Conservation (phyloP, 2,113 vertebrate species). For the Alexandromys fortis region DNA sequence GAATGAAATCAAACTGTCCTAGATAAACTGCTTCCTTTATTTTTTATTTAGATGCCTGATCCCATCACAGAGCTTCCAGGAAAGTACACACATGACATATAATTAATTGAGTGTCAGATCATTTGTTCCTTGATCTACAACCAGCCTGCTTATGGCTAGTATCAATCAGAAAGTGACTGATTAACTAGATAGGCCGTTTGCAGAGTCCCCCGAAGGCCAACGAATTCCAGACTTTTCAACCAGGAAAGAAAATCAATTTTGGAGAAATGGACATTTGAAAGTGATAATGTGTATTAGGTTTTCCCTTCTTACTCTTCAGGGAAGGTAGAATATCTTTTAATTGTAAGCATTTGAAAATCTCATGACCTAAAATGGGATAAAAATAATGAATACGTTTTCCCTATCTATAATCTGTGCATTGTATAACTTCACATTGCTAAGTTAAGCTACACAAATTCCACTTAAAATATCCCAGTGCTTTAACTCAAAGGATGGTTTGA, state of each 20-base stretch:
- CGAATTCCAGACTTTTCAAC: conserved; percentile 66
- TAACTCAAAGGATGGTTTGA: neutral
- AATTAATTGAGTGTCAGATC: conserved; percentile 66
- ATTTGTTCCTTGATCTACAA: conserved; percentile 63
- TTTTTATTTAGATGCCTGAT: conserved; percentile 54
- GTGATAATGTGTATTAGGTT: neutral
- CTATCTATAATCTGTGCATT: neutral
- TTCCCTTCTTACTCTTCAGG: neutral
- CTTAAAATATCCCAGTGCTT: neutral
- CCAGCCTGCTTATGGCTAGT: conserved; percentile 24
- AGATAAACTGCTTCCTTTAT: conserved; percentile 42
- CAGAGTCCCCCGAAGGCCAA: conserved; percentile 28
- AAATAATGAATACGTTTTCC: conserved; percentile 41
- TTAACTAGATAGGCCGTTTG: conserved; percentile 50
- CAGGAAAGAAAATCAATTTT: conserved; percentile 62
- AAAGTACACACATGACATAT: conserved; percentile 42
- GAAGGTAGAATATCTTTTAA: neutral
- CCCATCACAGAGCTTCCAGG: neutral
- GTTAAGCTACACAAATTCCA: neutral
- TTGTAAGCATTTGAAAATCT: neutral
- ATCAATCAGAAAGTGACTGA: conserved; percentile 70
- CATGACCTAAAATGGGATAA: neutral
- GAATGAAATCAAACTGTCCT: neutral
- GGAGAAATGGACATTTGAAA: conserved; percentile 22
- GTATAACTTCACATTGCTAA: neutral